phyloP scores from a whole-genome alignment of 2,113 vertebrate species.

The Brienomyrus brachyistius region DNA sequence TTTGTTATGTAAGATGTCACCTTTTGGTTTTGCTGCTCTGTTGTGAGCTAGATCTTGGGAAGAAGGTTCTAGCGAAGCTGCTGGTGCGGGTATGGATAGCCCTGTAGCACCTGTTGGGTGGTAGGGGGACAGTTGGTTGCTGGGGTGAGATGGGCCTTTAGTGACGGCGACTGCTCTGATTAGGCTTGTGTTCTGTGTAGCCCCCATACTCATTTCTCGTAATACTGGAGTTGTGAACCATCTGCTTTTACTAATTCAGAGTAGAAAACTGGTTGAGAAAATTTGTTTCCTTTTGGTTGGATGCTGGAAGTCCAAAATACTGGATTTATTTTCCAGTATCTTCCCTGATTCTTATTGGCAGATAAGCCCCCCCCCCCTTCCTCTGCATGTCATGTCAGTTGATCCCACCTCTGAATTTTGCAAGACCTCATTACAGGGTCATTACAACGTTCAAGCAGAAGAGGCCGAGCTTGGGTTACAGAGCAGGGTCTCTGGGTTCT shows the following conservation, averaged over 20 bases:
- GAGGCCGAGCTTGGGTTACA: constrained; percentile 46
- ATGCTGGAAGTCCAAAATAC: neutral
- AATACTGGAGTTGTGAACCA: neutral
- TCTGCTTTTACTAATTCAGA: neutral
- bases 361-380: neutral
- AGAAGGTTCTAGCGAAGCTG: neutral
- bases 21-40: neutral
- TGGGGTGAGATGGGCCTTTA: neutral
- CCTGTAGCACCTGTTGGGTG: neutral
- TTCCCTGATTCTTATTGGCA: neutral
- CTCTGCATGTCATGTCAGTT: constrained; percentile 20
- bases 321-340: neutral
- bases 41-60: neutral
- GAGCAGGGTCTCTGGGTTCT: neutral
- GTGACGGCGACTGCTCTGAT: neutral
- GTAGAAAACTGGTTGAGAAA: neutral
- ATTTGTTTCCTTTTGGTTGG: neutral
- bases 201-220: neutral
- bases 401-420: constrained; percentile 51
- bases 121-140: neutral
- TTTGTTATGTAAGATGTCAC: neutral
- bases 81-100: neutral
- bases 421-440: constrained; percentile 58
- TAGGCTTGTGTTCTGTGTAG: neutral
- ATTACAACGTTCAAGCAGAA: constrained; percentile 56